Base-by-base conservation (phyloP, 2,888 invertebrate genomes). In the Oxystoma pomonae region DNA sequence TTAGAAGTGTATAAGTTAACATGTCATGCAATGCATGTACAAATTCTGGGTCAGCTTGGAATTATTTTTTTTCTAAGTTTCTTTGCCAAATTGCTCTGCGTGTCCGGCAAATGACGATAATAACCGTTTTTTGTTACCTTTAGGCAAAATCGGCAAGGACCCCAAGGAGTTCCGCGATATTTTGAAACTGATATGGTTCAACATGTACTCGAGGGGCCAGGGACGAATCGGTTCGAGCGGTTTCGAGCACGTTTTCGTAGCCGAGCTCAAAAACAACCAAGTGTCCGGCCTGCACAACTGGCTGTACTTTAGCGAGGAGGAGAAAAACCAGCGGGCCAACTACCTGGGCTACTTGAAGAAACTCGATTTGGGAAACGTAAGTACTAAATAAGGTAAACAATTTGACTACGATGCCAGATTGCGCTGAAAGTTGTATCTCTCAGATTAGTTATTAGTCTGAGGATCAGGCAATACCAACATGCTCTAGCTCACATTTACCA, bases 171-270 rank as follows among this genome's bases (percentile, higher is more conserved):
- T 91, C 75, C 85, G 87, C 67, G 89, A 90, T 72, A 83, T 86
- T n/a, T 77, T 92, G 9, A 87, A 89, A 74, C 85, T 86, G 67
- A 78, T 92, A 12, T 92, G 92, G 92, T 92, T 92, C 75, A 88
- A 88, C 35, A 84, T 92, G 70, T 97, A 94, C 77, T 89, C 94
- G 0, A 84, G 95, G 66, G 89, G 91, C 22, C 84, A 86, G 73
- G 90, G 92, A 21, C 86, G 86, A 75, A 86, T 91, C 19, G 91
- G 95, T 65, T 95, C 96, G 71, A 91, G 91, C 51, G 96, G 94
- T 1, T 96, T 96, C 76, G 96, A 97, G 78, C 96, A 97, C 75
- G 88, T 95, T 19, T 95, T 96, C 78, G 85, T 96, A 1, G 91
- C 94, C 0, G 96, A 97, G 83, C 82, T 91, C 0, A 93, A 91